These are phyloP conservation scores for Gymnocephalus cernua DNA, from an alignment of 2,113 vertebrate genomes.

Conservation along the genomic window DNA sequence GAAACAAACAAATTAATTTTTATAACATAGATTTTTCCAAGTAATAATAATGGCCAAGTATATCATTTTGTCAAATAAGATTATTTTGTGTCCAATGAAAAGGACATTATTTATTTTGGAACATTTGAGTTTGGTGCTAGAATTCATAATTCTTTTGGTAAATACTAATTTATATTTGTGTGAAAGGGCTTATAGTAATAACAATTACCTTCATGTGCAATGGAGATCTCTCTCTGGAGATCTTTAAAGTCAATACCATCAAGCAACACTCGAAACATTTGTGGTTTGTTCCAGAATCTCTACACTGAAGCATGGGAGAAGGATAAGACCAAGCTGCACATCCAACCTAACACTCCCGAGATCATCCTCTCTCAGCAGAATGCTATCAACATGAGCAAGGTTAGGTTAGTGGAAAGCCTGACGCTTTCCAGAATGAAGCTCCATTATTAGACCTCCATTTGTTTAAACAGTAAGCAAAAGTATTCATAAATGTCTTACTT, in stretches of 20 bases:
- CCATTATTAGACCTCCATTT: neutral
- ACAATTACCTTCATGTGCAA: neutral
- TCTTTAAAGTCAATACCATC: neutral
- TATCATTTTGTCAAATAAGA: no score
- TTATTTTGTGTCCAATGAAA: no score
- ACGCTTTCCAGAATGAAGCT: neutral
- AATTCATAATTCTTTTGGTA: neutral
- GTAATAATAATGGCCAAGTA: no score
- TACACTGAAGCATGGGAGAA: slow-evolving; percentile 91
- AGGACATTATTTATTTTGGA: no score
- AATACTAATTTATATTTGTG: neutral
- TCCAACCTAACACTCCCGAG: slow-evolving; percentile 89
- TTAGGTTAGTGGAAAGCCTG: slow-evolving; percentile 12
- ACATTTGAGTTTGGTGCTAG: neutral
- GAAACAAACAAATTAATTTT: no score
- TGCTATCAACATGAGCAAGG: slow-evolving; percentile 73
- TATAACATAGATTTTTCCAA: no score
- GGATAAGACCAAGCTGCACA: slow-evolving; percentile 88
- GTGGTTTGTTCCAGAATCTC: slow-evolving; percentile 72
- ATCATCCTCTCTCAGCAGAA: slow-evolving; percentile 87
- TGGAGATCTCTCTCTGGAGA: neutral
- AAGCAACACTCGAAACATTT: neutral
- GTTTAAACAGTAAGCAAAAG: neutral
- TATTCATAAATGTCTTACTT: slow-evolving; percentile 27
- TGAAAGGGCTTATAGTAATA: neutral